A percentile compares a stretch with the other conserved stretches of the same genome.
Evolutionary conservation across 2,113 vertebrate species (phyloP).

Genomic region (Ceuthmochares aereus): DNA sequence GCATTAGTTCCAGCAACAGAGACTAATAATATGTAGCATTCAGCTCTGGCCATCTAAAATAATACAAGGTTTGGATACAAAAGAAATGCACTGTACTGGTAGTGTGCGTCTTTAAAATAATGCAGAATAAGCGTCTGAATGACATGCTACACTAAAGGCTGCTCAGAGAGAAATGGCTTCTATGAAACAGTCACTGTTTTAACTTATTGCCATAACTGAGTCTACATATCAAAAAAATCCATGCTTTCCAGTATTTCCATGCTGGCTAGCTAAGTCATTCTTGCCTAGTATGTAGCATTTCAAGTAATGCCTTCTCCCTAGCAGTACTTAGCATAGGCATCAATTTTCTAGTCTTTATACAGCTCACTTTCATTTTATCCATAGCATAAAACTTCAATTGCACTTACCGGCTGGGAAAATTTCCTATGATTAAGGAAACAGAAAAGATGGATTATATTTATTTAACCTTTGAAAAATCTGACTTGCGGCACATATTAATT

Average conservation of each 20-base stretch:
- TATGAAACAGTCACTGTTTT: not conserved
- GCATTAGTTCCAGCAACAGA: not conserved
- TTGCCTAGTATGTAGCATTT: not conserved
- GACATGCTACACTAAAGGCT: not conserved
- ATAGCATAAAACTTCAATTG: constrained; percentile 30
- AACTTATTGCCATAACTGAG: not conserved
- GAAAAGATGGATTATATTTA: constrained; percentile 12
- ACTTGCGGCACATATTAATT: not conserved
- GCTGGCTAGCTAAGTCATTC: constrained; percentile 1
- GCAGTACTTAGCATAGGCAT: not conserved
- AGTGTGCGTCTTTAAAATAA: not conserved
- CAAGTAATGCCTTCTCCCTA: constrained; percentile 17
- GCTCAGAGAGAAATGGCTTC: not conserved
- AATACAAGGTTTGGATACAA: not conserved
- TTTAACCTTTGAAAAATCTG: constrained; percentile 49
- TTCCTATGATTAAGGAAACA: constrained; percentile 28
- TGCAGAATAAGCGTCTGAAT: not conserved
- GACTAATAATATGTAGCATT: not conserved
- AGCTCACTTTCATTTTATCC: constrained; percentile 28
- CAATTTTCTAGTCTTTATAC: constrained; percentile 10
- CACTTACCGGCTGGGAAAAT: constrained; percentile 49
- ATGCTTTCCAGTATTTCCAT: constrained; percentile 18
- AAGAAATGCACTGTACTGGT: not conserved
- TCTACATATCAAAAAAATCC: not conserved
- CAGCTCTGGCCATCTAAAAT: not conserved